These are phyloP conservation scores for Lymantria monacha DNA, from an alignment of 2,888 invertebrate species.

Conservation along the genomic window DNA sequence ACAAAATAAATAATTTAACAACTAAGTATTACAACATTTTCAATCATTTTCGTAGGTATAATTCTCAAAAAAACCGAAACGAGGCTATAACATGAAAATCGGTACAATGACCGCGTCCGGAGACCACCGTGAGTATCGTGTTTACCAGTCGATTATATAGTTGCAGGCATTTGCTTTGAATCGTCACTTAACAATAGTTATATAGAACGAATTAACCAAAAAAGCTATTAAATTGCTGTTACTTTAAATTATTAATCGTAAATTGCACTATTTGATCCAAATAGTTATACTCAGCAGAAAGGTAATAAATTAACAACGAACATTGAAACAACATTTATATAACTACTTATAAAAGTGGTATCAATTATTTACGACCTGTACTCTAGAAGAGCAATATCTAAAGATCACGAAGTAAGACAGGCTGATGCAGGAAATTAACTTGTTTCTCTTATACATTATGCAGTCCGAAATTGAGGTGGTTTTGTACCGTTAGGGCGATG, in stretches of 20 bases:
- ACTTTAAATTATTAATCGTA: conserved; percentile 8
- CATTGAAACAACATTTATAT: not conserved
- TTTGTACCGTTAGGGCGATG: conserved; percentile 64
- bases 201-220: conserved; percentile 20
- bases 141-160: conserved; percentile 37
- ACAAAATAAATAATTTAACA: conserved; percentile 18
- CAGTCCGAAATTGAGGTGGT: conserved; percentile 58
- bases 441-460: conserved; percentile 58
- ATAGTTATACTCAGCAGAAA: not conserved
- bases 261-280: conserved; percentile 7
- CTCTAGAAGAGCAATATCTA: conserved; percentile 39
- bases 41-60: conserved; percentile 32
- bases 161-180: conserved; percentile 25
- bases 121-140: conserved; percentile 36
- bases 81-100: conserved; percentile 25
- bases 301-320: not conserved
- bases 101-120: conserved; percentile 46
- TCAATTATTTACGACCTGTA: conserved; percentile 5
- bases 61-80: conserved; percentile 5
- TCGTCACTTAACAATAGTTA: conserved; percentile 23
- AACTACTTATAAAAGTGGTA: conserved; percentile 1
- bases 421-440: conserved; percentile 63
- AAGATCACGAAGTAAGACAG: conserved; percentile 54
- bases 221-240: conserved; percentile 16
- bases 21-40: conserved; percentile 9